Evolutionary conservation across 2,888 invertebrate species (phyloP).

Genomic region (Synanthedon andrenaeformis): DNA sequence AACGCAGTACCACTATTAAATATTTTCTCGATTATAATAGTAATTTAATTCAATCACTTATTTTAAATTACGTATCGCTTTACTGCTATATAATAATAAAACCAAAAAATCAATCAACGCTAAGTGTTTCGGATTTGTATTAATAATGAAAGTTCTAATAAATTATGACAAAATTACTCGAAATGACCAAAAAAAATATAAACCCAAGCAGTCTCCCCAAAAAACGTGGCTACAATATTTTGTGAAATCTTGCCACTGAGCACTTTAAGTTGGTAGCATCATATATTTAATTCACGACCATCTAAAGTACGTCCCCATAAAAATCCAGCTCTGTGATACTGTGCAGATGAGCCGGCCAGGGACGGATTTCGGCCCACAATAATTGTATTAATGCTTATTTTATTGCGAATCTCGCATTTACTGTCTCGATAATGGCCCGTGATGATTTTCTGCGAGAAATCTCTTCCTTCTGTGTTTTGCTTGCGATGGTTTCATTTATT

Average conservation of each 20-base stretch:
- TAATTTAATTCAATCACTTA: no score
- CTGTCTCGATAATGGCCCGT: slow-evolving; percentile 51
- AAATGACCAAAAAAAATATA: no score
- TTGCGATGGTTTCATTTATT: not conserved
- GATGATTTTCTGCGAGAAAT: slow-evolving; percentile 40
- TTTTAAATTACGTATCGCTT: no score
- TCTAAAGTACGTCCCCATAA: slow-evolving; percentile 65
- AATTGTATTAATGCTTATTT: slow-evolving; percentile 63
- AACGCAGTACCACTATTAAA: no score
- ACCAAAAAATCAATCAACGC: no score
- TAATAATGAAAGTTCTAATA: no score
- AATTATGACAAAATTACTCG: no score
- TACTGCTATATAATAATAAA: no score
- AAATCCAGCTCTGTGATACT: slow-evolving; percentile 62
- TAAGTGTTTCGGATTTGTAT: no score
- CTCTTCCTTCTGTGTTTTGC: slow-evolving; percentile 4
- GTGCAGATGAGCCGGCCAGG: slow-evolving; percentile 65
- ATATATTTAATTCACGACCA: slow-evolving; percentile 65
- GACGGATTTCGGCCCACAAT: slow-evolving; percentile 40
- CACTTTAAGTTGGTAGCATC: slow-evolving; percentile 59
- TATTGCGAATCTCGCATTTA: slow-evolving; percentile 65
- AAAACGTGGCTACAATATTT: slow-evolving; percentile 36
- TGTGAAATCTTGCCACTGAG: slow-evolving; percentile 60
- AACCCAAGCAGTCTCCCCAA: no score
- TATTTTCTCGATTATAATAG: no score